phyloP scores from a whole-genome alignment of 2,797 vertebrate species.

The Microctenopoma stevenorrisi region DNA sequence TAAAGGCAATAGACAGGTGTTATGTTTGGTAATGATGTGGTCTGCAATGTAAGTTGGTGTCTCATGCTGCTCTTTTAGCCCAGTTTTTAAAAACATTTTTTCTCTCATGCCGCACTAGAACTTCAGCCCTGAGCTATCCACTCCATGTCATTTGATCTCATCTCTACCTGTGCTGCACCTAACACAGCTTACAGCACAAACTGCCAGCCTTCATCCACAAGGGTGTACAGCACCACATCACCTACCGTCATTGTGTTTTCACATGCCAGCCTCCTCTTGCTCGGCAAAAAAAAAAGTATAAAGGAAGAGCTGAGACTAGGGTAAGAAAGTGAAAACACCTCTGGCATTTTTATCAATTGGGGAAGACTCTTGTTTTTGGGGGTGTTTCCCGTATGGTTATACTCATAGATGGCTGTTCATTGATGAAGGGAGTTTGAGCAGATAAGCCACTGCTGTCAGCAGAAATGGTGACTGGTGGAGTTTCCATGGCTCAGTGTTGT shows the following conservation, averaged over 20 bases:
- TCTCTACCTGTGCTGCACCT: slow-evolving; percentile 66
- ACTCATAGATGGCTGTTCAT: slow-evolving; percentile 65
- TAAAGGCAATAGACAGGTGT: slow-evolving; percentile 60
- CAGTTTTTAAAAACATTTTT: slow-evolving; percentile 69
- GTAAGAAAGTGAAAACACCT: slow-evolving; percentile 71
- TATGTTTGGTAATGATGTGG: slow-evolving; percentile 68
- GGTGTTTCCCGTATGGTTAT: slow-evolving; percentile 63
- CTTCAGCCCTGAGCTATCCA: slow-evolving; percentile 72
- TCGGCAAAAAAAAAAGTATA: slow-evolving; percentile 65
- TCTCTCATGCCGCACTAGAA: slow-evolving; percentile 56
- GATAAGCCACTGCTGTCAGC: slow-evolving; percentile 74
- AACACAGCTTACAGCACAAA: slow-evolving; percentile 73
- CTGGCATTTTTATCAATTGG: slow-evolving; percentile 72
- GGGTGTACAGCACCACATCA: slow-evolving; percentile 72
- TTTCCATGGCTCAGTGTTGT: slow-evolving; percentile 53
- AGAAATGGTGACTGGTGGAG: slow-evolving; percentile 68
- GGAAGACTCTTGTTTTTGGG: slow-evolving; percentile 62
- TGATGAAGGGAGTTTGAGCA: slow-evolving; percentile 64
- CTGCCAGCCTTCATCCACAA: slow-evolving; percentile 69
- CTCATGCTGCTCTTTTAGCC: slow-evolving; percentile 64
- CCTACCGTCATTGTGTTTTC: slow-evolving; percentile 70
- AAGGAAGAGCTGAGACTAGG: slow-evolving; percentile 52
- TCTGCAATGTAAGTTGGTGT: slow-evolving; percentile 56
- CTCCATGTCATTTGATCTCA: slow-evolving; percentile 77
- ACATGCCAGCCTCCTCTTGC: slow-evolving; percentile 53